Evolutionary conservation across 2,888 invertebrate genomes (phyloP).

Genomic region (Tiliacea citrago): DNA sequence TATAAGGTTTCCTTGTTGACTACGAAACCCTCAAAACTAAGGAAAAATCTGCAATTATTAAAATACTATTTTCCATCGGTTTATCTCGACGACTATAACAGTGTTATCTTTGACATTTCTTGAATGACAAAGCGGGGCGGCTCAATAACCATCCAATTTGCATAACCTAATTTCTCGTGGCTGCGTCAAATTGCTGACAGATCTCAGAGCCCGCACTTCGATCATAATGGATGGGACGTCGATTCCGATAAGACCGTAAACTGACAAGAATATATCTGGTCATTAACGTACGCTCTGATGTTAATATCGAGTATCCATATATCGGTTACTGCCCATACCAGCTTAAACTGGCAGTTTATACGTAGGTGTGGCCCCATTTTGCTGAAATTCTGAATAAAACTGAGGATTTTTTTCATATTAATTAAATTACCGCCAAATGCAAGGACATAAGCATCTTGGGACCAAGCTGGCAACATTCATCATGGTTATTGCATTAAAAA

Average conservation of each 20-base stretch:
- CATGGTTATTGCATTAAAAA: neutral
- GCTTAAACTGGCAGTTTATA: conserved; percentile 26
- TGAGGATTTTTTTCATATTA: neutral
- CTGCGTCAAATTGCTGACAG: conserved; percentile 83
- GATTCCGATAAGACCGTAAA: conserved; percentile 75
- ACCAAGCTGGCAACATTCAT: neutral
- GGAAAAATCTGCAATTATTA: conserved; percentile 23
- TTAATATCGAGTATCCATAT: conserved; percentile 47
- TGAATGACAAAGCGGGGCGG: conserved; percentile 74
- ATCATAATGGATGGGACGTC: conserved; percentile 79
- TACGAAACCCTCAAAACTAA: too few species aligned
- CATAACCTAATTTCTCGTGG: conserved; percentile 84
- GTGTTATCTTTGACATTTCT: conserved; percentile 77
- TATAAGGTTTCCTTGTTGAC: too few species aligned
- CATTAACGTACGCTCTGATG: conserved; percentile 60
- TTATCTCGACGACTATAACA: conserved; percentile 52
- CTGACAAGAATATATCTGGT: conserved; percentile 76
- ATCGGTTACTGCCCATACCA: conserved; percentile 26
- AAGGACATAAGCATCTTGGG: neutral
- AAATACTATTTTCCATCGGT: conserved; percentile 49
- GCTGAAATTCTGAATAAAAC: neutral
- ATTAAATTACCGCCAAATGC: neutral
- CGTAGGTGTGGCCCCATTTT: neutral
- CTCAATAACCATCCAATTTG: conserved; percentile 83
- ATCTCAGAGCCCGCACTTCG: conserved; percentile 73